Evolutionary conservation across 2,888 invertebrate species (phyloP), one percentile per base, ranked within the genome.

Genomic region (Apamea epomidion): DNA sequence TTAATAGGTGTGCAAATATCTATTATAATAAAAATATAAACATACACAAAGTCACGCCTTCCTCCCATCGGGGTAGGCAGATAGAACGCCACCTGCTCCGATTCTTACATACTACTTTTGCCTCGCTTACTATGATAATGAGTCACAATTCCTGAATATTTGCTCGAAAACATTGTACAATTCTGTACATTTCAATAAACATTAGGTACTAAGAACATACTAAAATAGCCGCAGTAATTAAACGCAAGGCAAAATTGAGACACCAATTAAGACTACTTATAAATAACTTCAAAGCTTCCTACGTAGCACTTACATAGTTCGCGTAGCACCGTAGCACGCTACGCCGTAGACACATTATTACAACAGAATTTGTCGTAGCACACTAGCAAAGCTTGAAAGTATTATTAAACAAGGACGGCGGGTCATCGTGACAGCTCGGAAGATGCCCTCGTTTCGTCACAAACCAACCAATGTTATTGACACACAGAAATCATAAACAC

Each of bases 401-500:
- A 93, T 94, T 94, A 93, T 93, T 95, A 94, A 67, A 93, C 84
- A 78, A 81, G 71, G 76, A 94, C 90, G 91, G 88, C 90, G 89
- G 93, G 94, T 92, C 94, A 93, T 92, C 91, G 90, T 90, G 91
- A 92, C 92, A 92, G 91, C 93, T 93, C 88, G 85, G 87, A 92
- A 93, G 93, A 93, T 92, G 93, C 90, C 94, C 94, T 89, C 93
- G 87, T 94, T 95, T 93, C 92, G 81, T 90, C 90, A 87, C 83
- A 83, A 80, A 76, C 81, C 87, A 76, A 72, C 91, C 91, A 91
- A 74, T 82, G 78, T 86, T 84, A 88, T 76, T 87, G 90, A 89
- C 78, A 87, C 76, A 37, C 58, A 70, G 72, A 79, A 75, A 76
- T 69, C 65, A 48, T 60, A 81, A 72, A 81, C 58, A 68, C 76